Evolutionary conservation across 2,113 vertebrate species (phyloP), one percentile per base, ranked within the genome.

Genomic region (Hystrix brachyura): DNA sequence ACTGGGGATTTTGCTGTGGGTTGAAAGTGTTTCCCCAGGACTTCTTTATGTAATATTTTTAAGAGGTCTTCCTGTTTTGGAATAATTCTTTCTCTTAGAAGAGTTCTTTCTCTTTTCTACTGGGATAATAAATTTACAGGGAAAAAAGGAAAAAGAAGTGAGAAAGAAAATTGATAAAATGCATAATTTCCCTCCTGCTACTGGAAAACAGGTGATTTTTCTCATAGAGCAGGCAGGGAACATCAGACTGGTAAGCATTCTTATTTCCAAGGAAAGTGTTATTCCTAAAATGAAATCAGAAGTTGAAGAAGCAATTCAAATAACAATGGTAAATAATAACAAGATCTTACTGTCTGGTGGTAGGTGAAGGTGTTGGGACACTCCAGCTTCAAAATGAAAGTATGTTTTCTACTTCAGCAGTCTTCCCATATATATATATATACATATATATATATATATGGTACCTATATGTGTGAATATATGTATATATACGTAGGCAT

Each of bases 301-400:
- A 88, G 18, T 80, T 93, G 4, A 94, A 91, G 25, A 71, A 85
- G 46, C 64, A 96, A 62, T 21, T 88, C 57, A 90, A 87, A 80
- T 91, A 93, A 62, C 7, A 59, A 53, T 81, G 51, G 18, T 80
- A 78, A 95, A 59, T 60, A 91, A 62, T 94, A 79, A 43, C 1
- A 82, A 86, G 14, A 64, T 2, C 0, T 34, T 69, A 23, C 88
- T 90, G 19, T 67, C 19, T 71, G 38, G 9, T 62, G 72, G 2
- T 14, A 14, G 13, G 29, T 84, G 32, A 91, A 72, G 51, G 21
- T 88, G 3, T 88, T 25, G 19, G 25, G 81, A 59, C n/a, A 67
- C 7, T 62, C 9, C 25, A 53, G 71, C 38, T 85, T 51, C 34
- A 19, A 90, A 78, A 76, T 43, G 21, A 69, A 94, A 14, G 76